Evolutionary conservation across 2,888 invertebrate species (phyloP).

Genomic region (Mystacides longicornis): DNA sequence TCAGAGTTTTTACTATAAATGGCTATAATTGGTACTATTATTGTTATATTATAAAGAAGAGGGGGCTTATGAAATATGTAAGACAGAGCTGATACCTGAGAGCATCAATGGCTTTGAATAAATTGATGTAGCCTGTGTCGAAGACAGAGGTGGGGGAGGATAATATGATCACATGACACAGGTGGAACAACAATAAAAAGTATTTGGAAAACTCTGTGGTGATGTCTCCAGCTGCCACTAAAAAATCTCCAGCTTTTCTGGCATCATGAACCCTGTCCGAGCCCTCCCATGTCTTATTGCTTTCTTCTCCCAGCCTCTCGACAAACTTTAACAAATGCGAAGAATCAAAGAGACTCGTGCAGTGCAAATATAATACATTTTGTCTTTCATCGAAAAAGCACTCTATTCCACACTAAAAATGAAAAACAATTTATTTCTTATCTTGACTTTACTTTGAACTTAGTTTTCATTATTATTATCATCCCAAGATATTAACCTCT

Average conservation of each 20-base stretch:
- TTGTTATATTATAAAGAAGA: no score
- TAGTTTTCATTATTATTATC: not conserved
- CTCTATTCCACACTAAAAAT: conserved; percentile 46
- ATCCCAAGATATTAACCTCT: conserved; percentile 37
- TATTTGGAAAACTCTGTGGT: conserved; percentile 54
- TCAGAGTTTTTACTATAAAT: no score
- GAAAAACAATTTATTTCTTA: not conserved
- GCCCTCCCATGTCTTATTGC: conserved; percentile 31
- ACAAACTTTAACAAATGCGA: conserved; percentile 35
- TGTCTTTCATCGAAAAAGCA: conserved; percentile 52
- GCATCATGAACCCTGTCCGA: conserved; percentile 31
- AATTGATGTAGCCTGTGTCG: conserved; percentile 73
- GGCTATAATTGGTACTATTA: no score
- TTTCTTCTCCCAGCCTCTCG: conserved; percentile 30
- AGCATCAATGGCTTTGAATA: conserved; percentile 73
- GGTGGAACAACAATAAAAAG: conserved; percentile 67
- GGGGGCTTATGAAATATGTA: no score
- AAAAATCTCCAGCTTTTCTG: conserved; percentile 50
- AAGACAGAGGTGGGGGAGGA: conserved; percentile 52
- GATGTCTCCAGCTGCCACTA: conserved; percentile 51
- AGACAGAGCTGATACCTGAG: no score
- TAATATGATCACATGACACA: conserved; percentile 67
- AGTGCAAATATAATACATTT: conserved; percentile 47
- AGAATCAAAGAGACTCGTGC: conserved; percentile 44
- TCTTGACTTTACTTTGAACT: not conserved